Conservation (phyloP, 1,140 invertebrate species). For the Pemphigus obesinymphae region DNA sequence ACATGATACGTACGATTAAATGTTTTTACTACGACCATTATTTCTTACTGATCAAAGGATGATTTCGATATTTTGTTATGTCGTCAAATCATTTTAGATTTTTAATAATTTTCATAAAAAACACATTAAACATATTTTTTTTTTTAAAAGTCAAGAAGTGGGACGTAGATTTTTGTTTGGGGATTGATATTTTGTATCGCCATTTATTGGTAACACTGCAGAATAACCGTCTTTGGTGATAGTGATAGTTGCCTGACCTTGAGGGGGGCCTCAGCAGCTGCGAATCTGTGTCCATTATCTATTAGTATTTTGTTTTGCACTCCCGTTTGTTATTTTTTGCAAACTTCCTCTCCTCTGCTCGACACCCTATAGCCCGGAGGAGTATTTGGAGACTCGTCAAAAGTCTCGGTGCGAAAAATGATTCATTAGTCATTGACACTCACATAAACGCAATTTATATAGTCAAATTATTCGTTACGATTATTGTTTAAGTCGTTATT, state of each 20-base stretch:
- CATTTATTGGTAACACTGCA: background rate
- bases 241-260: background rate
- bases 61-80: too few species aligned
- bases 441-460: background rate
- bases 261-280: slow-evolving; percentile 29
- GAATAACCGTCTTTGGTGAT: slow-evolving; percentile 5
- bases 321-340: background rate
- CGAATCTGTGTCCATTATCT: background rate
- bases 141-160: too few species aligned
- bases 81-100: too few species aligned
- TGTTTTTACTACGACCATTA: too few species aligned
- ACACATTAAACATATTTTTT: too few species aligned
- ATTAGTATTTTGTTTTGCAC: slow-evolving; percentile 11
- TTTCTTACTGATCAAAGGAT: too few species aligned
- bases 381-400: slow-evolving; percentile 3
- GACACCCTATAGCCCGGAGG: background rate
- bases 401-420: background rate
- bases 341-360: background rate
- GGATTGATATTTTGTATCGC: too few species aligned
- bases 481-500: background rate
- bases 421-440: slow-evolving; percentile 9
- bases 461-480: background rate
- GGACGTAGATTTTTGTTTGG: too few species aligned
- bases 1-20: too few species aligned
- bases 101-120: too few species aligned